These are phyloP conservation scores for Saturnia pavonia DNA, from an alignment of 2,888 invertebrate genomes.

Conservation along the genomic window DNA sequence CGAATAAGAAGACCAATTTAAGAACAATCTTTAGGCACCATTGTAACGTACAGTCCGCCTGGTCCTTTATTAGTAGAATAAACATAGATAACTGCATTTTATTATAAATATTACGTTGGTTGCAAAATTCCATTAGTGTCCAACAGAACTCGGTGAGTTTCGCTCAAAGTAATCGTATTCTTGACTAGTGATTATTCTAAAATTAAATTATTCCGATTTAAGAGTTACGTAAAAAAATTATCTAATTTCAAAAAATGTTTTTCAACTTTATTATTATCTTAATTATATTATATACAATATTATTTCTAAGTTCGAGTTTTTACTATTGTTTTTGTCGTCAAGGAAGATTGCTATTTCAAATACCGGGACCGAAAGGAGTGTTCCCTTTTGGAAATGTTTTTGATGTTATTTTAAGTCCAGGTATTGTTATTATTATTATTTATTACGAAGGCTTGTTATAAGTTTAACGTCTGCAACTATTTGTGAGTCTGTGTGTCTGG, in stretches of 20 bases:
- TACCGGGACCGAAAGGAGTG: slow-evolving; percentile 52
- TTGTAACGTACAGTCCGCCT: too few species aligned
- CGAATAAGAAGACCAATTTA: too few species aligned
- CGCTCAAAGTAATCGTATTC: neutral
- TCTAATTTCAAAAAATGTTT: slow-evolving; percentile 3
- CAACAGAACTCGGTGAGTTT: neutral
- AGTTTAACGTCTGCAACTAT: too few species aligned
- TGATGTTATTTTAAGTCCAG: slow-evolving; percentile 36
- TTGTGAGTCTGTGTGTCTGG: too few species aligned
- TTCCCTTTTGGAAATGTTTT: slow-evolving; percentile 49
- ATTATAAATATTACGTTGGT: neutral
- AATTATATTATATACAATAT: neutral
- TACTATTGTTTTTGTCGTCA: slow-evolving; percentile 25
- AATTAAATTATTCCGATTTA: neutral
- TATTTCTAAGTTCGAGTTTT: slow-evolving; percentile 19
- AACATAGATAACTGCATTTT: neutral
- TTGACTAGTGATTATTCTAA: neutral
- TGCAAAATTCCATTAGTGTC: neutral
- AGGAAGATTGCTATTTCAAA: slow-evolving; percentile 39
- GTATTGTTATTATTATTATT: slow-evolving; percentile 25
- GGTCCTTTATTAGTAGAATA: too few species aligned
- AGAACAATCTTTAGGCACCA: too few species aligned
- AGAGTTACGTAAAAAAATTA: too few species aligned
- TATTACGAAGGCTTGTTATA: too few species aligned
- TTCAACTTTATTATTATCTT: slow-evolving; percentile 1